Conservation (phyloP, 2,888 invertebrate genomes). For the Xanthorhoe designata region DNA sequence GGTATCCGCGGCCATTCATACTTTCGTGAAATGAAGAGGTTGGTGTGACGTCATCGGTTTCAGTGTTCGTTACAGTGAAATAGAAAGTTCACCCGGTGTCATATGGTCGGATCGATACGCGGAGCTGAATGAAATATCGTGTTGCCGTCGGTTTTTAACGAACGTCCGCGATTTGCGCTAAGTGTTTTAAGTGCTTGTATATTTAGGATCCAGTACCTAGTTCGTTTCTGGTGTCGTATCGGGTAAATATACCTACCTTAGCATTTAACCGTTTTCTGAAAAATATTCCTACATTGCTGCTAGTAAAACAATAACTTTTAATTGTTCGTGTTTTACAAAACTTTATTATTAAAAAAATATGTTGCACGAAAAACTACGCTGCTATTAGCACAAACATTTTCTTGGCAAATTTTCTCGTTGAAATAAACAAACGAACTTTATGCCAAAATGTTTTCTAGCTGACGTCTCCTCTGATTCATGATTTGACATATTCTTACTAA, state of each 20-base stretch:
- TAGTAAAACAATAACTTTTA: not conserved
- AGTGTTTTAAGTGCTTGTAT: constrained; percentile 33
- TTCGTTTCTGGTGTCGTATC: constrained; percentile 16
- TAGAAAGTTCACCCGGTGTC: constrained; percentile 73
- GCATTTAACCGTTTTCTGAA: constrained; percentile 1
- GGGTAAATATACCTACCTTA: constrained; percentile 39
- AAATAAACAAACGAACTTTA: constrained; percentile 29
- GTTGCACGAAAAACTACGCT: not conserved
- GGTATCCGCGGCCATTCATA: constrained; percentile 34
- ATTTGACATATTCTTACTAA: constrained; percentile 29
- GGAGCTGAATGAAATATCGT: constrained; percentile 69
- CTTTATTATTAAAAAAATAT: not conserved
- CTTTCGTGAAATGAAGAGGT: constrained; percentile 39
- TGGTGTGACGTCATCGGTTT: constrained; percentile 50
- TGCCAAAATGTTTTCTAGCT: constrained; percentile 29
- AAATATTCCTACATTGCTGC: not conserved
- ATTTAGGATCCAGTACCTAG: not conserved
- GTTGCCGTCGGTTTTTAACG: constrained; percentile 29
- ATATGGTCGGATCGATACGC: constrained; percentile 72
- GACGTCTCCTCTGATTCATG: constrained; percentile 25
- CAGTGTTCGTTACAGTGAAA: constrained; percentile 72
- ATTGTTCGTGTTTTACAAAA: not conserved
- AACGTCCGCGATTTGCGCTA: constrained; percentile 32
- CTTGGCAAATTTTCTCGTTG: constrained; percentile 15
- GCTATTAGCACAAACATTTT: constrained; percentile 10